A percentile compares a stretch with the other conserved stretches of the same genome.
These are phyloP conservation scores for Gymnopithys bicolor DNA, from an alignment of 2,797 vertebrate genomes.

Conservation along the genomic window DNA sequence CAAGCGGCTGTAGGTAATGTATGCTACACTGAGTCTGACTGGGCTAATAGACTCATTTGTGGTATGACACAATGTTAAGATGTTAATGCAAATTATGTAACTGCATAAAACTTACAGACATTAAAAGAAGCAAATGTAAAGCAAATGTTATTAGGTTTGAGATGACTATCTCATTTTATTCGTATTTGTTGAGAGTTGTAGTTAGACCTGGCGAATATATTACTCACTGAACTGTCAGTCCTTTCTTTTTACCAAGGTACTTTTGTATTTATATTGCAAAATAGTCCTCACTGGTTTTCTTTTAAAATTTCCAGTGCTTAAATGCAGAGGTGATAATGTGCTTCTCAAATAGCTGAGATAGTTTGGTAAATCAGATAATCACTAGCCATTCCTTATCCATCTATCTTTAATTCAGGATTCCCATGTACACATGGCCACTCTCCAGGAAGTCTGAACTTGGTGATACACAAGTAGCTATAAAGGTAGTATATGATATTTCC, in stretches of 20 bases:
- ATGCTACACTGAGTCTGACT: not conserved
- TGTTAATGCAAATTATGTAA: not conserved
- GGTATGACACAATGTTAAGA: not conserved
- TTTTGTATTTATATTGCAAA: not conserved
- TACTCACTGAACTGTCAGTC: not conserved
- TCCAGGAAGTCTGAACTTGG: not conserved
- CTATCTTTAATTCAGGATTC: not conserved
- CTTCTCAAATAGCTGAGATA: not conserved
- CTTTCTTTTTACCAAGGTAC: not conserved
- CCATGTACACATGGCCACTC: not conserved
- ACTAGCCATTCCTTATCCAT: not conserved
- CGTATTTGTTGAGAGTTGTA: not conserved
- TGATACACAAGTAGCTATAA: not conserved
- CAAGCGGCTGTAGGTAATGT: not conserved
- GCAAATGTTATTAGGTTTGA: not conserved
- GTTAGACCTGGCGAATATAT: not conserved
- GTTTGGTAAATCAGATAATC: not conserved
- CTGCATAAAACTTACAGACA: not conserved
- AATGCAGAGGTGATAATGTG: not conserved
- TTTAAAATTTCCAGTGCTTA: not conserved
- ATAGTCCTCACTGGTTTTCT: not conserved
- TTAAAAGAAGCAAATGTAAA: not conserved
- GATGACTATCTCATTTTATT: not conserved
- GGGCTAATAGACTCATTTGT: not conserved
- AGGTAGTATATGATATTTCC: not conserved